Evolutionary conservation across 2,113 vertebrate species (phyloP).

Genomic region (Xiphias gladius): DNA sequence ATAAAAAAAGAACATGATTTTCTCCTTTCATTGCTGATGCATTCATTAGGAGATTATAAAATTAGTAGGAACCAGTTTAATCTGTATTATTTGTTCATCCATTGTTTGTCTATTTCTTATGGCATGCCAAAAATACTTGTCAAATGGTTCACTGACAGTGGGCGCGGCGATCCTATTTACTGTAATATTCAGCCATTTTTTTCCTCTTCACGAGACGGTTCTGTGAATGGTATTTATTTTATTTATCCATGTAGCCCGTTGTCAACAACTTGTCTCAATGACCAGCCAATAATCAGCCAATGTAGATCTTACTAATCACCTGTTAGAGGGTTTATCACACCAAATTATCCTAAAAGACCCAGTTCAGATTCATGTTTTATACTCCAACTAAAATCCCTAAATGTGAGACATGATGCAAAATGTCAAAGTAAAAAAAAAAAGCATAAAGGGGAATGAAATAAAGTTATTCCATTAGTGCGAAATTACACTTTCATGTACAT

Average conservation of each 20-base stretch:
- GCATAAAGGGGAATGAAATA: too few relatives aligned
- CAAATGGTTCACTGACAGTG: slow-evolving; percentile 6
- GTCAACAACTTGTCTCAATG: neutral
- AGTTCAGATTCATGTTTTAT: too few relatives aligned
- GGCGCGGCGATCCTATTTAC: neutral
- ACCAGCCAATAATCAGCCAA: neutral
- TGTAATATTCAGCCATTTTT: neutral
- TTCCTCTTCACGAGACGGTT: neutral
- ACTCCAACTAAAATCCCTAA: too few relatives aligned
- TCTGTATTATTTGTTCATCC: slow-evolving; percentile 6
- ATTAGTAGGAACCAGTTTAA: neutral
- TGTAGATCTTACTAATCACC: neutral
- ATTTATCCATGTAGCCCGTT: neutral
- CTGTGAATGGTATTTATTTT: neutral
- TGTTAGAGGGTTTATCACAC: too few relatives aligned
- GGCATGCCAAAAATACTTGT: neutral
- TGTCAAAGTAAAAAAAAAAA: too few relatives aligned
- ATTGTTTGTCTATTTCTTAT: neutral
- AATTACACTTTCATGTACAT: neutral
- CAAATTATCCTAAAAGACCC: too few relatives aligned
- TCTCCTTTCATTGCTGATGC: neutral
- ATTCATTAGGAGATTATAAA: neutral
- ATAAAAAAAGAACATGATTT: neutral
- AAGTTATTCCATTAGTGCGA: too few relatives aligned
- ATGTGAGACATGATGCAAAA: too few relatives aligned